Conservation (phyloP, 2,797 vertebrate genomes). For the Distichodus sexfasciatus region DNA sequence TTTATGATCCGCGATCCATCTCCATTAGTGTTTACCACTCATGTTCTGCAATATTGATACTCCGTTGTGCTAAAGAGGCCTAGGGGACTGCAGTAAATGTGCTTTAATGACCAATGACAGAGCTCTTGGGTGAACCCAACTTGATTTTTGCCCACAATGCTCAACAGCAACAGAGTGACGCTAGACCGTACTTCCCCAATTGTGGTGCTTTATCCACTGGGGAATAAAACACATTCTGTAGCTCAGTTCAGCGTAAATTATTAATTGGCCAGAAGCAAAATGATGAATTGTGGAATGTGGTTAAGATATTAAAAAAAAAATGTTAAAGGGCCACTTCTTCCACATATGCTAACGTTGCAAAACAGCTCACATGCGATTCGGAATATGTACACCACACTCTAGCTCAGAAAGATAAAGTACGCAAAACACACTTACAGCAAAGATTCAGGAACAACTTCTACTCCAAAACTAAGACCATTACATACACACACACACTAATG, state of each 20-base stretch:
- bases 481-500: too few species aligned
- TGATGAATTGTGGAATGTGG: background rate
- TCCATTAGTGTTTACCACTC: slow-evolving; percentile 26
- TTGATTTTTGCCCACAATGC: slow-evolving; percentile 35
- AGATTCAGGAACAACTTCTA: too few species aligned
- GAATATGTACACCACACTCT: too few species aligned
- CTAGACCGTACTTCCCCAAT: slow-evolving; percentile 41
- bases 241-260: slow-evolving; percentile 13
- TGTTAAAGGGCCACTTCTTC: too few species aligned
- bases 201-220: background rate
- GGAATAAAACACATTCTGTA: slow-evolving; percentile 2
- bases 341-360: too few species aligned
- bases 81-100: slow-evolving; percentile 18
- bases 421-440: too few species aligned
- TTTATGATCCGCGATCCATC: background rate
- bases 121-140: slow-evolving; percentile 15
- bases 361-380: too few species aligned
- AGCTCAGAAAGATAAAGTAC: too few species aligned
- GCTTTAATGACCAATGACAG: slow-evolving; percentile 31
- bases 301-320: background rate
- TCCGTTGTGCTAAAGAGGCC: slow-evolving; percentile 29
- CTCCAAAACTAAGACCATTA: too few species aligned
- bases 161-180: slow-evolving; percentile 15
- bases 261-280: slow-evolving; percentile 11
- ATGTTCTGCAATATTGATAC: slow-evolving; percentile 1